These are phyloP conservation scores for Cerastis leucographa DNA, from an alignment of 2,888 invertebrate genomes.

Conservation along the genomic window DNA sequence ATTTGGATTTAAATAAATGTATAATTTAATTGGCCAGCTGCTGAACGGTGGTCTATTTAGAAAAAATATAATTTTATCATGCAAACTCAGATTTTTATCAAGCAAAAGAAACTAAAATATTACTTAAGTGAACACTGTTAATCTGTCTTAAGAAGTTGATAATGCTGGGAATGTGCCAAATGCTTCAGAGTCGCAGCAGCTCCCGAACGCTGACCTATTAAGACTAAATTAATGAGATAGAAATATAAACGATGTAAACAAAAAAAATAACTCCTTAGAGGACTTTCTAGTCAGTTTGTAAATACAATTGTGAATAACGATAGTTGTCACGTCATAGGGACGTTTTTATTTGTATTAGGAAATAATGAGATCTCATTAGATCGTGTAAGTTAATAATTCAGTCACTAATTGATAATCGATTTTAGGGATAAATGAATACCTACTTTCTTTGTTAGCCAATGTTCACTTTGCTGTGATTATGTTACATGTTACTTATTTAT, in stretches of 20 bases:
- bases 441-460: slow-evolving; percentile 90
- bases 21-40: slow-evolving; percentile 63
- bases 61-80: slow-evolving; percentile 68
- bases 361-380: slow-evolving; percentile 90
- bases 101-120: slow-evolving; percentile 78
- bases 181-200: slow-evolving; percentile 82
- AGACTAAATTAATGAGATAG: slow-evolving; percentile 83
- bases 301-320: slow-evolving; percentile 89
- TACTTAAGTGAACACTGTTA: slow-evolving; percentile 77
- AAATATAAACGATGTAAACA: slow-evolving; percentile 80
- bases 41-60: slow-evolving; percentile 58
- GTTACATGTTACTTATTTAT: slow-evolving; percentile 89
- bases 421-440: slow-evolving; percentile 85
- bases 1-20: slow-evolving; percentile 70
- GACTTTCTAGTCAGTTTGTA: slow-evolving; percentile 90
- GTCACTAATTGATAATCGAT: slow-evolving; percentile 90
- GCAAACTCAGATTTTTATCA: slow-evolving; percentile 78
- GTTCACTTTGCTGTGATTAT: slow-evolving; percentile 90
- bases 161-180: slow-evolving; percentile 89
- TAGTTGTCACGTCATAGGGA: slow-evolving; percentile 86
- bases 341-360: slow-evolving; percentile 88
- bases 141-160: slow-evolving; percentile 81
- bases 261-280: slow-evolving; percentile 85
- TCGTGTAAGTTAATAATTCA: slow-evolving; percentile 88
- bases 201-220: slow-evolving; percentile 82